Conservation (phyloP, 2,113 vertebrate species). For the Rissa tridactyla region DNA sequence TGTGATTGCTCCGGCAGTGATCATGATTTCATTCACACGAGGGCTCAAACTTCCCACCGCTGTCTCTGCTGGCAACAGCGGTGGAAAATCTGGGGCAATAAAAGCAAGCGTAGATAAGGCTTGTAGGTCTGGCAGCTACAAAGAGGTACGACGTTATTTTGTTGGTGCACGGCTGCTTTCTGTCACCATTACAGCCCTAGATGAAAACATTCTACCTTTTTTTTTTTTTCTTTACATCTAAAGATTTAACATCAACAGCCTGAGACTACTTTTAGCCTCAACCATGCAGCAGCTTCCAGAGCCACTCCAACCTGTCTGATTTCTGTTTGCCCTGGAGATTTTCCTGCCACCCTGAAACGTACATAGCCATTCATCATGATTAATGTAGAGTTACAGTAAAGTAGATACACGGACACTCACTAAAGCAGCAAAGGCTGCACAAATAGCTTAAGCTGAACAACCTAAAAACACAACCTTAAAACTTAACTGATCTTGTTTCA, state of each 20-base stretch:
- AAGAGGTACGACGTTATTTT: not conserved
- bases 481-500: not conserved
- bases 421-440: not conserved
- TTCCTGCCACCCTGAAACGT: not conserved
- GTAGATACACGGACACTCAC: not conserved
- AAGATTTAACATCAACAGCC: slow-evolving; percentile 31
- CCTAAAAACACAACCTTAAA: not conserved
- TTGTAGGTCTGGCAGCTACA: slow-evolving; percentile 18
- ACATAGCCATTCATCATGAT: slow-evolving; percentile 2
- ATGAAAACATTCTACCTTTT: slow-evolving; percentile 2
- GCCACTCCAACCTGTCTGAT: slow-evolving; percentile 51
- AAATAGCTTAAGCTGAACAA: not conserved
- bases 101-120: not conserved
- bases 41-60: not conserved
- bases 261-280: slow-evolving; percentile 43
- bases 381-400: slow-evolving; percentile 24
- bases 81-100: slow-evolving; percentile 35
- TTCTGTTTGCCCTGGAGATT: slow-evolving; percentile 44
- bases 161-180: not conserved
- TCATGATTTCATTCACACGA: not conserved
- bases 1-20: not conserved
- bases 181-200: slow-evolving; percentile 12
- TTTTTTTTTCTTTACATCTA: not conserved
- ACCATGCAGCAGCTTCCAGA: not conserved
- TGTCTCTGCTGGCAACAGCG: slow-evolving; percentile 12